A percentile compares a stretch with the other conserved stretches of the same genome.
These are phyloP conservation scores for Agapornis canus DNA, from an alignment of 2,797 vertebrate genomes.

Conservation along the genomic window DNA sequence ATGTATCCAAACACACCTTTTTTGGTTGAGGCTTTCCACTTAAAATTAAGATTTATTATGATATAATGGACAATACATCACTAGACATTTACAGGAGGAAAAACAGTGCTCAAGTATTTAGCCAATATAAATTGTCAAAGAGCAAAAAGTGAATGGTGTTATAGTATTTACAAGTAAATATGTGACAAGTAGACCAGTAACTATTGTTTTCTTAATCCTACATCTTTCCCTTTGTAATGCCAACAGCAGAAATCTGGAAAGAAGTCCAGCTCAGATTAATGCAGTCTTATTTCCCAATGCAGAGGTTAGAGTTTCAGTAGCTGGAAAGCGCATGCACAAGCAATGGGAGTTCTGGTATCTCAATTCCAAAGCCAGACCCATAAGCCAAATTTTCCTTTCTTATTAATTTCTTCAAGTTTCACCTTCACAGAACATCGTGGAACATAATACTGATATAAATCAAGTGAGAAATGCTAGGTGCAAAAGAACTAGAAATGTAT, in stretches of 20 bases:
- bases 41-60: neutral
- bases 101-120: neutral
- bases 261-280: neutral
- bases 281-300: neutral
- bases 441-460: neutral
- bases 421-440: neutral
- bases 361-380: neutral
- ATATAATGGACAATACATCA: neutral
- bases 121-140: neutral
- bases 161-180: neutral
- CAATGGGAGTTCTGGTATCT: neutral
- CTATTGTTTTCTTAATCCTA: neutral
- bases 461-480: neutral
- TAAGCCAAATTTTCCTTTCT: neutral
- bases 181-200: neutral
- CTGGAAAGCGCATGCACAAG: neutral
- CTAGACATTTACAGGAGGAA: neutral
- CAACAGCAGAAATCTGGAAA: neutral
- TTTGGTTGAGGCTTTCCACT: neutral
- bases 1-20: neutral
- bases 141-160: neutral
- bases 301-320: neutral
- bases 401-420: neutral
- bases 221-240: neutral
- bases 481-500: neutral